Conservation (phyloP, 1,140 invertebrate species). For the Heliothis virescens region DNA sequence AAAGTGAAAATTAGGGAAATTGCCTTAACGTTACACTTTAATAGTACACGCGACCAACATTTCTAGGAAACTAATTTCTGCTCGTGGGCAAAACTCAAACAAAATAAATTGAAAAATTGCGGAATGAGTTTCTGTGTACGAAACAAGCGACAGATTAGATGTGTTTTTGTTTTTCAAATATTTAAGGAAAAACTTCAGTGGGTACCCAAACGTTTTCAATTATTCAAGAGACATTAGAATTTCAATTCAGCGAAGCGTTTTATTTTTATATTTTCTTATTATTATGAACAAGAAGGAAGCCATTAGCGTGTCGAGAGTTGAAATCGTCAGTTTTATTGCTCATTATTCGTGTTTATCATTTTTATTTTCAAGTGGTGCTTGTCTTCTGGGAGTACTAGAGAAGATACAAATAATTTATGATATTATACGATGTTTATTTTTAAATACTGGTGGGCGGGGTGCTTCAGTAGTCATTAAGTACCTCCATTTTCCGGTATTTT, state of each 20-base stretch:
- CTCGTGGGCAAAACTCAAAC: slow-evolving; percentile 24
- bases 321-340: slow-evolving; percentile 52
- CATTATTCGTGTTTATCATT: slow-evolving; percentile 52
- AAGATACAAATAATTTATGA: slow-evolving; percentile 22
- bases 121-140: slow-evolving; percentile 25
- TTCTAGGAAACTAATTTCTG: slow-evolving; percentile 34
- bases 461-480: neutral
- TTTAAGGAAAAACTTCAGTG: slow-evolving; percentile 40
- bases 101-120: slow-evolving; percentile 37
- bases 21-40: neutral
- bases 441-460: neutral
- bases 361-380: slow-evolving; percentile 45
- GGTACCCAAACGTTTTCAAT: slow-evolving; percentile 57
- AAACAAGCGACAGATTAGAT: slow-evolving; percentile 44
- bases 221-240: slow-evolving; percentile 67
- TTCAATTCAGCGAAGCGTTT: slow-evolving; percentile 58
- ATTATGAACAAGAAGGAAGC: slow-evolving; percentile 55
- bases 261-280: slow-evolving; percentile 58
- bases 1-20: slow-evolving; percentile 28
- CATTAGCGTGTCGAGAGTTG: slow-evolving; percentile 43
- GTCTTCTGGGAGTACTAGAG: slow-evolving; percentile 7
- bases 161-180: slow-evolving; percentile 38
- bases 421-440: neutral
- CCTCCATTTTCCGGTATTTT: neutral
- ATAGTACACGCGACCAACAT: slow-evolving; percentile 19